Percentiles rank a stretch among this genome's conserved stretches.
Conservation (phyloP, 2,888 invertebrate genomes). For the Miltochrista miniata region DNA sequence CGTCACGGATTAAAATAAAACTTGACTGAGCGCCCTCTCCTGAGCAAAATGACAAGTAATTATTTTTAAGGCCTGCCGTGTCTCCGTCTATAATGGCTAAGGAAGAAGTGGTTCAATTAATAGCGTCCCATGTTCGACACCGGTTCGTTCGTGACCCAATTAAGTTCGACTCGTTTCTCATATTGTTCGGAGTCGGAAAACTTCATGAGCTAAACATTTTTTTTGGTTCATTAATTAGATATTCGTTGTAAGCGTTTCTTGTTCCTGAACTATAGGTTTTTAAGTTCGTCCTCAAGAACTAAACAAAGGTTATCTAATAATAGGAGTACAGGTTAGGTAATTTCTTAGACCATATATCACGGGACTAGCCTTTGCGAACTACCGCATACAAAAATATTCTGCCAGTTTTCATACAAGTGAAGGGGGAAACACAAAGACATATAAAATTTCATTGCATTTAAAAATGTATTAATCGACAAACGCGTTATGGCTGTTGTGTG, state of each 20-base stretch:
- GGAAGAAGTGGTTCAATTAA: slow-evolving; percentile 73
- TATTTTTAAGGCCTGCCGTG: slow-evolving; percentile 58
- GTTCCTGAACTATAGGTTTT: no score
- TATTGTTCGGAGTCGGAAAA: slow-evolving; percentile 53
- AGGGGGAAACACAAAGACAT: no score
- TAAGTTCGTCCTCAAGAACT: no score
- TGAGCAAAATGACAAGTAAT: slow-evolving; percentile 62
- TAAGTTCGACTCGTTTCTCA: slow-evolving; percentile 63
- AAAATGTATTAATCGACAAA: no score
- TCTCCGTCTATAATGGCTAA: slow-evolving; percentile 58
- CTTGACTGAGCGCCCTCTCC: slow-evolving; percentile 51
- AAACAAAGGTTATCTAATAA: no score
- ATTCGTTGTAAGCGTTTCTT: slow-evolving; percentile 16
- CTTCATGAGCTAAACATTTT: slow-evolving; percentile 35
- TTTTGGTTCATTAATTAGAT: slow-evolving; percentile 38
- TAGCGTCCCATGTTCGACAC: slow-evolving; percentile 68
- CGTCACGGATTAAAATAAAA: slow-evolving; percentile 49
- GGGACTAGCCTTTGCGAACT: no score
- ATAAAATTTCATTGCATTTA: no score
- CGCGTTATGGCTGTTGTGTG: no score
- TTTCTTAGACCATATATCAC: no score
- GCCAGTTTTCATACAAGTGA: no score
- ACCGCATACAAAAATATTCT: no score
- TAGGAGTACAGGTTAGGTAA: no score
- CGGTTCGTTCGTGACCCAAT: slow-evolving; percentile 74